These are phyloP conservation scores for Aselliscus stoliczkanus DNA, from an alignment of 2,797 vertebrate species.

Conservation along the genomic window DNA sequence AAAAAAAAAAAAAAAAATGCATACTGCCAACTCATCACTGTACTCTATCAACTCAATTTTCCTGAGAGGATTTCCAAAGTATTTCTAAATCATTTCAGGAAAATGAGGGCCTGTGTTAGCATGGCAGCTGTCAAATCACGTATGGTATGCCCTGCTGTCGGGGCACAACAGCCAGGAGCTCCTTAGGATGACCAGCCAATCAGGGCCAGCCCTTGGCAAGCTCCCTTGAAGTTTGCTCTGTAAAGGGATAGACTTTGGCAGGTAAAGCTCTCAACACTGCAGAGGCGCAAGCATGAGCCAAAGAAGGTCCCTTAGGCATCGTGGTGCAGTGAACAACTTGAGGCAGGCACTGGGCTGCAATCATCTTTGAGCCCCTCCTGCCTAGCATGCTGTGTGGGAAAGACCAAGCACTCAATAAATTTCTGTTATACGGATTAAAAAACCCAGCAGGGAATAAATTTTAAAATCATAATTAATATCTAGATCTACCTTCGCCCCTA, in stretches of 20 bases:
- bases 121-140: constrained; percentile 40
- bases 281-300: background rate
- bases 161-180: background rate
- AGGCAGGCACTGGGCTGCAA: background rate
- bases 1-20: background rate
- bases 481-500: background rate
- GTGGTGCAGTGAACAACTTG: background rate
- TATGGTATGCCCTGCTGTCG: background rate
- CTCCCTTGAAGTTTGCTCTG: background rate
- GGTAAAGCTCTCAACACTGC: background rate
- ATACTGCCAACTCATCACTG: constrained; percentile 57
- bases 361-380: background rate
- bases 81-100: constrained; percentile 57
- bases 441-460: background rate
- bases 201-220: background rate
- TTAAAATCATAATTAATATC: constrained; percentile 32
- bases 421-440: constrained; percentile 1
- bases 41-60: constrained; percentile 37
- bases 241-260: constrained; percentile 20
- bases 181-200: constrained; percentile 24
- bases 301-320: background rate
- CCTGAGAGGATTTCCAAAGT: constrained; percentile 52
- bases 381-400: background rate
- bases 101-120: constrained; percentile 57
- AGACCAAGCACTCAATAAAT: background rate